Conservation (phyloP, 2,888 invertebrate genomes). For the Latrodectus hesperus region DNA sequence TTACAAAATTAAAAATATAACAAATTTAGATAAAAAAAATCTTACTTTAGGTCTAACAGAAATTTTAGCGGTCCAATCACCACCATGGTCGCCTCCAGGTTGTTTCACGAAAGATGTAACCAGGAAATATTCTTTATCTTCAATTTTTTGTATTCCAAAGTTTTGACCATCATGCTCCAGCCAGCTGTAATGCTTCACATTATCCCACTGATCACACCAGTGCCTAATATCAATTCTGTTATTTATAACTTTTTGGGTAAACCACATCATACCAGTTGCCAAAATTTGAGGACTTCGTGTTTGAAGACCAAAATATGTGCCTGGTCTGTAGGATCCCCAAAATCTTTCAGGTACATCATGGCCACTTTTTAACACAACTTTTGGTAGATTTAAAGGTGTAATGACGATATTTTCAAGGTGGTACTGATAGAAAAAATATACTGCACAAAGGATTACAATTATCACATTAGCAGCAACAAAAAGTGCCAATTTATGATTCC, state of each 20-base stretch:
- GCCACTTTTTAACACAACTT: slow-evolving; percentile 83
- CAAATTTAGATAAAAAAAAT: not conserved
- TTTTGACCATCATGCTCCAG: slow-evolving; percentile 91
- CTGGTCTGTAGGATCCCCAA: slow-evolving; percentile 95
- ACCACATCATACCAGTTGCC: slow-evolving; percentile 97
- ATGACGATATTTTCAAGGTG: slow-evolving; percentile 88
- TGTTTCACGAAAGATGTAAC: slow-evolving; percentile 92
- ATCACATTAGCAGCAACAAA: slow-evolving; percentile 68
- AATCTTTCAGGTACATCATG: slow-evolving; percentile 84
- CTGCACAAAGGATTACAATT: slow-evolving; percentile 66
- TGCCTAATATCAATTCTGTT: slow-evolving; percentile 79
- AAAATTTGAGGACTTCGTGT: slow-evolving; percentile 91
- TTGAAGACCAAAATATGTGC: slow-evolving; percentile 91
- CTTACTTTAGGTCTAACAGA: slow-evolving; percentile 79
- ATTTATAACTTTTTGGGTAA: slow-evolving; percentile 79
- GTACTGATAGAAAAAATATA: slow-evolving; percentile 70
- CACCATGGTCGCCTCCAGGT: slow-evolving; percentile 86
- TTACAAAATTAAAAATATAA: no score
- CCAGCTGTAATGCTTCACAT: slow-evolving; percentile 90
- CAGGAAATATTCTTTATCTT: slow-evolving; percentile 85
- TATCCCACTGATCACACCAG: slow-evolving; percentile 93
- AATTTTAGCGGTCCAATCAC: slow-evolving; percentile 94
- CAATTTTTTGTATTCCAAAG: slow-evolving; percentile 93
- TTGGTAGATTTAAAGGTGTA: slow-evolving; percentile 86
- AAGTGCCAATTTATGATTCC: slow-evolving; percentile 65